Evolutionary conservation across 2,888 invertebrate species (phyloP), one percentile per base, ranked within the genome.

Genomic region (Amphimallon solstitiale): DNA sequence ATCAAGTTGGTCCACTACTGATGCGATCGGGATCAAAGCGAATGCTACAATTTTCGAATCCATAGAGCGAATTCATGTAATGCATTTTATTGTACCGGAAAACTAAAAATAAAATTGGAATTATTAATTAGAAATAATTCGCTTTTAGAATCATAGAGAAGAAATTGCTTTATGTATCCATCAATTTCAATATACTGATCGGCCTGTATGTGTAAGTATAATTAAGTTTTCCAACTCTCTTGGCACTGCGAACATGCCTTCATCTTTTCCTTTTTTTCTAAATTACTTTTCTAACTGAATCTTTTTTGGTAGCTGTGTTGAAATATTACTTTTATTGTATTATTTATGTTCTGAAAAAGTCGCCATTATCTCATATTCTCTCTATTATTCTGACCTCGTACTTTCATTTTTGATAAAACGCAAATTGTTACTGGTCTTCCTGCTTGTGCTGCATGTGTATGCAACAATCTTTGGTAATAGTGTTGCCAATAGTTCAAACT

Each of bases 1-100:
- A 38, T 62, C 49, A 62, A 62, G 49, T 62, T 62, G 51, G 49
- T 49, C 49, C 49, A 49, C 62, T 62, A 51, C 62, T 62, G 51
- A 62, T 49, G 49, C 38, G 34, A 62, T 37, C 49, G 62, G 62
- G 48, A 62, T 62, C 9, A 62, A 62, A 62, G 46, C 61, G 45
- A 61, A 46, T 61, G 46, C 61, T 23, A 23, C 61, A 61, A 61
- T 61, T 46, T 61, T 61, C 38, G 49, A 40, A 40, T 40, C 40
- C 40, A 40, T 40, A 40, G 40, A 40, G 12, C 40, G 40, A 62
- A 62, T 29, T 46, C 62, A 61, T 46, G 46, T 5, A 17, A 46
- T 29, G 7, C 45, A 61, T 37, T 17, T 51, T 19, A 38, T 10
- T 56, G 17, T 21, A 10, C 34, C 12, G 21, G 12, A 29, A 29